Base-by-base conservation (phyloP, 1,140 invertebrate species). In the Ephestia elutella region DNA sequence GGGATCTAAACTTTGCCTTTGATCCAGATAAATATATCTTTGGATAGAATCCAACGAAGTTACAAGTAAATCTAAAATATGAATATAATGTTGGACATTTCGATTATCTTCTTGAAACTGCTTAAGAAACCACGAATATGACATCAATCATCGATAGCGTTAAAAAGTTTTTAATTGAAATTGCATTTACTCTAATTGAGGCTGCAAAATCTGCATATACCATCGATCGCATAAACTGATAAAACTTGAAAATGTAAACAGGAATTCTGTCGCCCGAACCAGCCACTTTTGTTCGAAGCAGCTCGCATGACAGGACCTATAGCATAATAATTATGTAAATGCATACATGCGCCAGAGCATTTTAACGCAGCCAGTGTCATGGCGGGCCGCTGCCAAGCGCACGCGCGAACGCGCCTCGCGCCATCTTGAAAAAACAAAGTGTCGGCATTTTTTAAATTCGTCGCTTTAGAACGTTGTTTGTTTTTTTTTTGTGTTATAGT, bases 271-370 rank as follows among this genome's bases (percentile, higher is more conserved):
- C 7, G 28, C n/a, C 25, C n/a, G 21, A 54, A 18, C 38, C 19
- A 19, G 58, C 54, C 49, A 48, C 38, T 53, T 53, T 59, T 35
- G 38, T 59, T 49, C 56, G 56, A 73, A 59, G 68, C 60, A 70
- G 61, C 66, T 65, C 64, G 63, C 65, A 70, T 63, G 64, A 69
- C 70, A 75, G 77, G 70, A 73, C 69, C 64, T 69, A 71, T 70
- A 77, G 71, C 75, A 73, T 70, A 70, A 71, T 71, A 71, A 77
- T 81, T 74, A 81, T 80, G 75, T 80, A 80, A 80, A 78, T 78
- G 71, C 68, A 71, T 71, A 25, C 20, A 25, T 53, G 72, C 75
- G 72, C 72, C 66, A 66, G 71, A 62, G 74, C 76, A 76, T 79
- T 73, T 76, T 62, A 66, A 70, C 65, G 63, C 75, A 63, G 60